phyloP scores from a whole-genome alignment of 2,888 invertebrate species.

The Anthophora plumipes region DNA sequence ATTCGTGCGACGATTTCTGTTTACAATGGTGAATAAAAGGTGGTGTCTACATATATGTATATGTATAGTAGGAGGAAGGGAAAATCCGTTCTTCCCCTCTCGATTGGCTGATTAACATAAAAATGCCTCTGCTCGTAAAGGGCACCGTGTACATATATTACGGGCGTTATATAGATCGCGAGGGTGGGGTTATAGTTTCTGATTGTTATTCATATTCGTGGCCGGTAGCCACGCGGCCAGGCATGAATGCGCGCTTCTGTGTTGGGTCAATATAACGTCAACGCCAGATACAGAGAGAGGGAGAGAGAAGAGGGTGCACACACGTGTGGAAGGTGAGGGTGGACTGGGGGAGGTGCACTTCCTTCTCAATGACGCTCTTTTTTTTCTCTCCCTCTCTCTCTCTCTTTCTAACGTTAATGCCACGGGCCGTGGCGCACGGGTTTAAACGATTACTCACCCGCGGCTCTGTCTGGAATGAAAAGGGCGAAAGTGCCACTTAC shows the following conservation, averaged over 20 bases:
- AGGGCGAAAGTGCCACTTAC: conserved; percentile 70
- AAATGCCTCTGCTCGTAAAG: conserved; percentile 79
- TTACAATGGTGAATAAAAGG: conserved; percentile 56
- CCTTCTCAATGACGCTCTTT: conserved; percentile 59
- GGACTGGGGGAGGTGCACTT: conserved; percentile 49
- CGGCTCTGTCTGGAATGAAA: conserved; percentile 64
- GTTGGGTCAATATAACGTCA: conserved; percentile 73
- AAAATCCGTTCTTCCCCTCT: conserved; percentile 39
- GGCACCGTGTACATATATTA: conserved; percentile 69
- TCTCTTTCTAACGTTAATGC: conserved; percentile 43
- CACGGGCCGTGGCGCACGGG: conserved; percentile 48
- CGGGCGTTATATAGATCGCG: conserved; percentile 61
- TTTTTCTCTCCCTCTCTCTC: conserved; percentile 36
- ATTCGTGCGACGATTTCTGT: conserved; percentile 77
- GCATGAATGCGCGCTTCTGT: conserved; percentile 60
- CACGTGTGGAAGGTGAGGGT: conserved; percentile 37
- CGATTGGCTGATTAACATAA: conserved; percentile 80
- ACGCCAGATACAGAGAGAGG: too few species aligned
- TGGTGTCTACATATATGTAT: too few species aligned
- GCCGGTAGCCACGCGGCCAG: conserved; percentile 58
- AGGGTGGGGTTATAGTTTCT: conserved; percentile 77
- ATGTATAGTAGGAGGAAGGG: not conserved
- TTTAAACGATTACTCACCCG: conserved; percentile 73
- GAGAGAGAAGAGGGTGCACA: conserved; percentile 51
- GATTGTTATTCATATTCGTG: conserved; percentile 80